A percentile compares a stretch with the other conserved stretches of the same genome.
phyloP scores from a whole-genome alignment of 2,888 invertebrate species.

The Drosophila diplacantha region DNA sequence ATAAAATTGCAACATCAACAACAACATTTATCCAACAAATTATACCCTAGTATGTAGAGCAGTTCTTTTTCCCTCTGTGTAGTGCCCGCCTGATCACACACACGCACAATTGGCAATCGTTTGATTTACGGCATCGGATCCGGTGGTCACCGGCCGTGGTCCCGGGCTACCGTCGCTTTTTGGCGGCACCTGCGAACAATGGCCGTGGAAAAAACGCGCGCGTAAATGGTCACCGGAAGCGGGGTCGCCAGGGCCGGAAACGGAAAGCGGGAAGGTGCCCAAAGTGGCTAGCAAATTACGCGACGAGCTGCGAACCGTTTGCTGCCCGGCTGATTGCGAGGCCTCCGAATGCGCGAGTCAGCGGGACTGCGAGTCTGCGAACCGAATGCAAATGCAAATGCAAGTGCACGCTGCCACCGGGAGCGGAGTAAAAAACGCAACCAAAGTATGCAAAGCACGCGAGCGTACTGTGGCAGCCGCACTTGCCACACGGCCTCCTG shows the following conservation, averaged over 20 bases:
- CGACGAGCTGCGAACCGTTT: slow-evolving; percentile 18
- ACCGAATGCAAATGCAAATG: slow-evolving; percentile 15
- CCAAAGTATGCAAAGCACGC: slow-evolving; percentile 77
- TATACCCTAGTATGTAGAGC: neutral
- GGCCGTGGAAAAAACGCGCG: slow-evolving; percentile 32
- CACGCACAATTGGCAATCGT: slow-evolving; percentile 59
- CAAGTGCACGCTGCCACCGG: slow-evolving; percentile 25
- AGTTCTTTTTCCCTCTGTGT: slow-evolving; percentile 12
- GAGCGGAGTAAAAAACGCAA: slow-evolving; percentile 66
- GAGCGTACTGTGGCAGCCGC: slow-evolving; percentile 71
- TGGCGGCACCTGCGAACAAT: slow-evolving; percentile 30
- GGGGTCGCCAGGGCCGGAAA: slow-evolving; percentile 18
- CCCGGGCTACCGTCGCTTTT: slow-evolving; percentile 1
- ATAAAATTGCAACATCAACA: too few species aligned
- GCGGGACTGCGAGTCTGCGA: slow-evolving; percentile 6
- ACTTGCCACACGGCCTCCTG: slow-evolving; percentile 24
- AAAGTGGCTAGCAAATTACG: slow-evolving; percentile 58
- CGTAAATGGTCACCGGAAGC: slow-evolving; percentile 29
- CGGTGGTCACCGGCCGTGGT: slow-evolving; percentile 6
- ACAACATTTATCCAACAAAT: neutral
- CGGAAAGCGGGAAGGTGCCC: slow-evolving; percentile 10
- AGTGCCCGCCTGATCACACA: slow-evolving; percentile 25
- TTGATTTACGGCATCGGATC: slow-evolving; percentile 58
- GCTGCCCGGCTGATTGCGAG: slow-evolving; percentile 29
- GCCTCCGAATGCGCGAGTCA: slow-evolving; percentile 2